phyloP scores from a whole-genome alignment of 2,797 vertebrate species.

The Hoplostethus mediterraneus region DNA sequence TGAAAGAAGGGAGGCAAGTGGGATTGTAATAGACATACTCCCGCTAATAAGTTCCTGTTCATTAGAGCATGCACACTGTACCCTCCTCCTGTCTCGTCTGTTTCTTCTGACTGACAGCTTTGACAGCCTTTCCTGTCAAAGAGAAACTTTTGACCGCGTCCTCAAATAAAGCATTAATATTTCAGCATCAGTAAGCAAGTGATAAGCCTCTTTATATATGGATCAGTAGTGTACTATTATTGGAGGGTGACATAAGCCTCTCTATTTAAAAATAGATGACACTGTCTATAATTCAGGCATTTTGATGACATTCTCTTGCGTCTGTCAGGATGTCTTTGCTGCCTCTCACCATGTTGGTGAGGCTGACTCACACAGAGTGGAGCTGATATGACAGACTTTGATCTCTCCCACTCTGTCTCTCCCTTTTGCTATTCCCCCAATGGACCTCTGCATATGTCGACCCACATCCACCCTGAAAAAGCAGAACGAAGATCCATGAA shows the following conservation, averaged over 20 bases:
- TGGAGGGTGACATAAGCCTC: conserved; percentile 66
- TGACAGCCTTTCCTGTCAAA: conserved; percentile 73
- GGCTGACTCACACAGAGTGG: conserved; percentile 70
- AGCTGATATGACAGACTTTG: conserved; percentile 76
- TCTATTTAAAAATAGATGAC: conserved; percentile 75
- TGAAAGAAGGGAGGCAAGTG: conserved; percentile 79
- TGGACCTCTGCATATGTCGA: conserved; percentile 69
- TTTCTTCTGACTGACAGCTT: conserved; percentile 72
- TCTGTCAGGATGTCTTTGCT: conserved; percentile 67
- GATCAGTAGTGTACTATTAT: conserved; percentile 70
- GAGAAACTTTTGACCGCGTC: conserved; percentile 65
- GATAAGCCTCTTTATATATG: conserved; percentile 66
- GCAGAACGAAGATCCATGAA: conserved; percentile 72
- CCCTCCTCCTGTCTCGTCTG: conserved; percentile 68
- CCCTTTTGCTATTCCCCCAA: conserved; percentile 58
- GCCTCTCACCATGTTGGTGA: conserved; percentile 54
- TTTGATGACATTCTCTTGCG: conserved; percentile 71
- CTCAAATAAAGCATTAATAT: conserved; percentile 66
- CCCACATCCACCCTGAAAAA: conserved; percentile 69
- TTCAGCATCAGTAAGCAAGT: conserved; percentile 56
- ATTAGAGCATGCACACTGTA: conserved; percentile 73
- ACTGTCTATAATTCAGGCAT: conserved; percentile 64
- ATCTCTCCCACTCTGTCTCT: conserved; percentile 67
- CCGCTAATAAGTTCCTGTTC: conserved; percentile 78
- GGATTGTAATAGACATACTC: conserved; percentile 74